Base-by-base conservation (phyloP, 2,797 vertebrate species). In the Enteromius viviparus region DNA sequence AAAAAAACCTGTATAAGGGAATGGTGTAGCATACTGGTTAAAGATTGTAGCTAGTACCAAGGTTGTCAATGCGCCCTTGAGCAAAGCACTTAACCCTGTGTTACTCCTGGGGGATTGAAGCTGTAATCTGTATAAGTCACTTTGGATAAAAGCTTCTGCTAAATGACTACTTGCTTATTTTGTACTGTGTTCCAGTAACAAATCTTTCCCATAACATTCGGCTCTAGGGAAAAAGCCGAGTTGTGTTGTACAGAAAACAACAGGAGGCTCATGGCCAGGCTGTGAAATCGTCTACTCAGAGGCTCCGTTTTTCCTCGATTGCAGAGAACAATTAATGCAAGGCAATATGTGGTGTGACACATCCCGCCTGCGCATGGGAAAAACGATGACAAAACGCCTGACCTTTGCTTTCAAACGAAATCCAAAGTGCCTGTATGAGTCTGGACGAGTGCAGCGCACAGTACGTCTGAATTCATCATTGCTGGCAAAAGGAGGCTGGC, bases 301-400 rank as follows among this genome's bases (percentile, higher is more conserved):
- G 70, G 55, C 15, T 15, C 6, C 11, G 47, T 9, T 34, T 45
- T 64, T 40, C 17, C 60, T 23, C 7, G 8, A 34, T 49, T 21
- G 32, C 62, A 45, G 19, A 64, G 72, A 34, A 85, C 85, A 87
- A 91, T 90, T 92, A 91, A 92, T 86, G 86, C 65, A 70, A 2
- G 40, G 14, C 76, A 79, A 84, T 85, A 88, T 90, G 82, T 79
- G 87, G 88, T 70, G 2, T 87, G 88, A 88, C 88, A 74, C 29
- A 42, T 26, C 85, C 76, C 69, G 69, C 62, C 62, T 29, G 66
- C 53, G 65, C 51, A 80, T 42, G 60, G 45, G 65, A 72, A 77
- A 80, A 85, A 80, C 53, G 55, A 55, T 85, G 87, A 89, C 85
- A 82, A 91, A 91, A 75, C 6, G 72, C 75, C 89, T 87, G 87